A percentile compares a stretch with the other conserved stretches of the same genome.
Conservation (phyloP, 2,888 invertebrate species). For the Anoplius nigerrimus region DNA sequence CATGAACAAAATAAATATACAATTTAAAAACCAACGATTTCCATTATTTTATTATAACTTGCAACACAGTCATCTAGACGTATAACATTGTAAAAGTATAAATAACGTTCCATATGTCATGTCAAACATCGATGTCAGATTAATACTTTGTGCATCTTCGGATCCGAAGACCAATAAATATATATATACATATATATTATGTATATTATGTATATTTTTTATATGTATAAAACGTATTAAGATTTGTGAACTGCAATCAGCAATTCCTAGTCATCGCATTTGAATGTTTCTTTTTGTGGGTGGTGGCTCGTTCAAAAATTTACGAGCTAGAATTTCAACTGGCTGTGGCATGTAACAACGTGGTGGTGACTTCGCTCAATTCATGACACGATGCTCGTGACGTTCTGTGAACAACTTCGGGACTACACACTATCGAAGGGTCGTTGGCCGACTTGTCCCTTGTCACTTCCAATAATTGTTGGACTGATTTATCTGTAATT, state of each 20-base stretch:
- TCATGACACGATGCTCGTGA: constrained; percentile 67
- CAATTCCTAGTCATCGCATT: no score
- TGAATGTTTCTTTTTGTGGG: background rate
- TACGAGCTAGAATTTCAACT: constrained; percentile 51
- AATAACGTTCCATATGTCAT: no score
- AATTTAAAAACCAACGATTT: no score
- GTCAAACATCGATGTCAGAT: no score
- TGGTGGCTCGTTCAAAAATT: background rate
- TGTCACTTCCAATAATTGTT: constrained; percentile 59
- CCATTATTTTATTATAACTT: no score
- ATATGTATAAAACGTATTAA: no score
- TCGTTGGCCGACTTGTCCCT: constrained; percentile 56
- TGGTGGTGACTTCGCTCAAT: constrained; percentile 69
- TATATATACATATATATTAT: constrained; percentile 28
- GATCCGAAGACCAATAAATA: background rate
- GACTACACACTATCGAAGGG: constrained; percentile 53
- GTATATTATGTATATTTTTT: constrained; percentile 33
- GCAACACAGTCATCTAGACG: background rate
- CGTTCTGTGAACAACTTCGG: constrained; percentile 66
- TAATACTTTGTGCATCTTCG: no score
- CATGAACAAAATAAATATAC: no score
- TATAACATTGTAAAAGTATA: constrained; percentile 11
- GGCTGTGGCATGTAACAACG: constrained; percentile 66
- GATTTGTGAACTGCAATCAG: no score
- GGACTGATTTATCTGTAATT: constrained; percentile 62